Evolutionary conservation across 2,113 vertebrate species (phyloP).

Genomic region (Ellobius talpinus): DNA sequence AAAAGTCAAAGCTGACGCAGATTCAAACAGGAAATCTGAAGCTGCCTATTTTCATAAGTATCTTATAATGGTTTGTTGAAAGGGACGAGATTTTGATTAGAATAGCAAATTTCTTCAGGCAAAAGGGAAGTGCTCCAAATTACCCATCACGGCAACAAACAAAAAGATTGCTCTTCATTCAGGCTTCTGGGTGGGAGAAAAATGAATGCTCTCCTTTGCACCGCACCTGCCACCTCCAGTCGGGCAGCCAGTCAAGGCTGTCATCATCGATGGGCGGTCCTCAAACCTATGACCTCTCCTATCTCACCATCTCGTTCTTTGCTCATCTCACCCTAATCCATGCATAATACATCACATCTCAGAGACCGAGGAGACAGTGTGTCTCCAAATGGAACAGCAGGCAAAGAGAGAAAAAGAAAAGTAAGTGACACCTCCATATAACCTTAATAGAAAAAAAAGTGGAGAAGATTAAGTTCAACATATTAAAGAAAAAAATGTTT

Average conservation of each 20-base stretch:
- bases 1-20: slow-evolving; percentile 83
- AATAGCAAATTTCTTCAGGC: slow-evolving; percentile 80
- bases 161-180: slow-evolving; percentile 76
- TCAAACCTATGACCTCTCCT: slow-evolving; percentile 4
- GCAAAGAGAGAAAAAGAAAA: slow-evolving; percentile 69
- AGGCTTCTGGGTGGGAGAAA: slow-evolving; percentile 56
- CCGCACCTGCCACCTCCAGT: background rate
- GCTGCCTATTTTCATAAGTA: slow-evolving; percentile 83
- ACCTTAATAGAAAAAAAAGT: slow-evolving; percentile 63
- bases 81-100: slow-evolving; percentile 81
- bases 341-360: slow-evolving; percentile 64
- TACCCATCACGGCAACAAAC: slow-evolving; percentile 77
- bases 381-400: slow-evolving; percentile 72
- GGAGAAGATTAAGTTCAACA: slow-evolving; percentile 80
- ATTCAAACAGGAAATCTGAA: slow-evolving; percentile 82
- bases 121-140: slow-evolving; percentile 79
- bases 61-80: slow-evolving; percentile 81
- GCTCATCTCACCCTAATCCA: slow-evolving; percentile 23
- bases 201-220: slow-evolving; percentile 17
- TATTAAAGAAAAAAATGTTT: slow-evolving; percentile 46
- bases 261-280: slow-evolving; percentile 5
- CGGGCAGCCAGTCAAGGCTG: background rate
- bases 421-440: slow-evolving; percentile 40
- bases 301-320: background rate
- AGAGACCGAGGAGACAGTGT: slow-evolving; percentile 4